phyloP scores from a whole-genome alignment of 2,888 invertebrate species.

The Palloptera scutellata region DNA sequence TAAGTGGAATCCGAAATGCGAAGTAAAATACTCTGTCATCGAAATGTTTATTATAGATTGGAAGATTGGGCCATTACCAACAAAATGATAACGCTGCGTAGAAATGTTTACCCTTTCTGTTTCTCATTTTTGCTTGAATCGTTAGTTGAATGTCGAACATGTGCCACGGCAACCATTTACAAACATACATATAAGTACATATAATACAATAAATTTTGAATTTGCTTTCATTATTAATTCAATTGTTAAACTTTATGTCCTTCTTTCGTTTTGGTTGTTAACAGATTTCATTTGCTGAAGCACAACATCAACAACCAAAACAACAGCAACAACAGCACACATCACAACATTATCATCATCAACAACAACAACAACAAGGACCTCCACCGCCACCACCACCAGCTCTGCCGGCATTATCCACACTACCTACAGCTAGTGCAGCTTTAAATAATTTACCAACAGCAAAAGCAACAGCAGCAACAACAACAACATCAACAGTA shows the following conservation, averaged over 20 bases:
- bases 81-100: no score
- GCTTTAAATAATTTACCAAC: constrained; percentile 39
- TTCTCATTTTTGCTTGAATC: no score
- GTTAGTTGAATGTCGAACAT: no score
- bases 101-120: no score
- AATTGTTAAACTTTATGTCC: not conserved
- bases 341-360: constrained; percentile 39
- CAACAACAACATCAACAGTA: constrained; percentile 22
- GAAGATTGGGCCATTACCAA: no score
- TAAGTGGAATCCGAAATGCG: no score
- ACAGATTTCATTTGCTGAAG: constrained; percentile 54
- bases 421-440: constrained; percentile 50
- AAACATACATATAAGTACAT: no score
- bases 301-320: constrained; percentile 47
- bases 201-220: no score
- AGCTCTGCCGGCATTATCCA: constrained; percentile 46
- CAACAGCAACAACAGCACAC: constrained; percentile 40
- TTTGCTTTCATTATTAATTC: no score
- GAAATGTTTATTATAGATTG: no score
- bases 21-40: no score
- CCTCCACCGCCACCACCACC: constrained; percentile 50
- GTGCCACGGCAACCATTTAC: no score
- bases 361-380: constrained; percentile 38
- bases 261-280: not conserved
- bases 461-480: constrained; percentile 29